Evolutionary conservation across 30 jellyfish, hydroid and myxozoan genomes (phyloP).

Genomic region (Sanderia malayensis): DNA sequence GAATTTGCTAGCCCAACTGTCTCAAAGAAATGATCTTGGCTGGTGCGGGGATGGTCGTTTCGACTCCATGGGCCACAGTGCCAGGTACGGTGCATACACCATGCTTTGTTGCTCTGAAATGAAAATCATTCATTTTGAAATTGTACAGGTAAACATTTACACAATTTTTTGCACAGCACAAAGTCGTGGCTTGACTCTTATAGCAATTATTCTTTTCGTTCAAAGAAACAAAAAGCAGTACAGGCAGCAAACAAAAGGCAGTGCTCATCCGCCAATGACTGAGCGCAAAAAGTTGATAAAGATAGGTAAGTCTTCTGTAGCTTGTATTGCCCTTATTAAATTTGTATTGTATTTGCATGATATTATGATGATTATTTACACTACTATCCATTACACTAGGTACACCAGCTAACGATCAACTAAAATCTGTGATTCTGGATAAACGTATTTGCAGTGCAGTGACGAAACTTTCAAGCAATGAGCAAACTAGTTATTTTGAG

Average conservation of each 20-base stretch:
- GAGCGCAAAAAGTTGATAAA: slow-evolving; percentile 7
- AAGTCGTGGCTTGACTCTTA: background rate
- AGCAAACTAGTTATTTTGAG: slow-evolving; percentile 42
- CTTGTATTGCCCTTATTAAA: background rate
- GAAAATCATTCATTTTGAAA: too few relatives aligned
- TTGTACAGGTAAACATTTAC: background rate
- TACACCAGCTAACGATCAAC: background rate
- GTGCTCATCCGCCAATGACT: background rate
- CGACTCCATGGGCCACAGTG: too few relatives aligned
- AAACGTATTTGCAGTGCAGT: too few relatives aligned
- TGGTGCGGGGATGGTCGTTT: too few relatives aligned
- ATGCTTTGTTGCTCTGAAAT: too few relatives aligned
- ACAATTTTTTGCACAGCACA: too few relatives aligned
- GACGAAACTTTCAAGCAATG: background rate
- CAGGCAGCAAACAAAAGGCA: background rate
- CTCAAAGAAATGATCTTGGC: too few relatives aligned
- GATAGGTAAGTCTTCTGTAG: background rate
- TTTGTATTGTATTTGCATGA: background rate
- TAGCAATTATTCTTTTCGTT: background rate
- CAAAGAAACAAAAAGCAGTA: background rate
- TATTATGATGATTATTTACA: background rate
- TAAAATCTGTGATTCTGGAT: too few relatives aligned
- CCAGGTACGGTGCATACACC: too few relatives aligned
- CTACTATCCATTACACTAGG: background rate
- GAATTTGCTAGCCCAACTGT: background rate